Evolutionary conservation across 2,797 vertebrate species (phyloP).

Genomic region (Epinephelus malabaricus): DNA sequence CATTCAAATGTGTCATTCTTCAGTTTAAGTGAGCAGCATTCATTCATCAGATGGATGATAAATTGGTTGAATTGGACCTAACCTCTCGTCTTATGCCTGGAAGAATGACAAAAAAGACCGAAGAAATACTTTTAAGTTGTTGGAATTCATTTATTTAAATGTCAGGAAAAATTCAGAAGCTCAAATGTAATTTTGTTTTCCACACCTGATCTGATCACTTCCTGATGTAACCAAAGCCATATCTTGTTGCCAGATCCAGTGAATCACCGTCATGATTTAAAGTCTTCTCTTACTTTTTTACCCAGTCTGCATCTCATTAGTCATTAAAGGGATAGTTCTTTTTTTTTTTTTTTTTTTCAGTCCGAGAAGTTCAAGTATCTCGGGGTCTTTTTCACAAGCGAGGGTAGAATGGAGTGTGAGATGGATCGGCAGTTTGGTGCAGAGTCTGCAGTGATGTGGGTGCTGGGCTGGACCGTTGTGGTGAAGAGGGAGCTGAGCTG

Average conservation of each 20-base stretch:
- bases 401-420: too few species aligned
- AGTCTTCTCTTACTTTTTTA: background rate
- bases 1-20: constrained; percentile 1
- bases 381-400: too few species aligned
- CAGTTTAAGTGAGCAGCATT: constrained; percentile 8
- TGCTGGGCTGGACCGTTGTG: too few species aligned
- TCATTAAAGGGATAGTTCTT: too few species aligned
- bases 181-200: constrained; percentile 11
- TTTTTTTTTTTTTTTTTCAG: too few species aligned
- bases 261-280: constrained; percentile 3
- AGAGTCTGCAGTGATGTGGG: too few species aligned
- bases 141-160: constrained; percentile 9
- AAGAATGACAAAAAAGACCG: background rate
- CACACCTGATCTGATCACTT: constrained; percentile 7
- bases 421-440: too few species aligned
- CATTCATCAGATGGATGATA: background rate
- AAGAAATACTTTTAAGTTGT: background rate
- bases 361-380: too few species aligned
- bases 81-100: constrained; percentile 1
- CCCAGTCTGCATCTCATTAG: too few species aligned
- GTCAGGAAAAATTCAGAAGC: constrained; percentile 10
- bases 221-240: constrained; percentile 65
- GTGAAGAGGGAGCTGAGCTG: too few species aligned
- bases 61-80: background rate
- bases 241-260: constrained; percentile 34